Conservation (phyloP, 2,113 vertebrate genomes). For the Megalops atlanticus region DNA sequence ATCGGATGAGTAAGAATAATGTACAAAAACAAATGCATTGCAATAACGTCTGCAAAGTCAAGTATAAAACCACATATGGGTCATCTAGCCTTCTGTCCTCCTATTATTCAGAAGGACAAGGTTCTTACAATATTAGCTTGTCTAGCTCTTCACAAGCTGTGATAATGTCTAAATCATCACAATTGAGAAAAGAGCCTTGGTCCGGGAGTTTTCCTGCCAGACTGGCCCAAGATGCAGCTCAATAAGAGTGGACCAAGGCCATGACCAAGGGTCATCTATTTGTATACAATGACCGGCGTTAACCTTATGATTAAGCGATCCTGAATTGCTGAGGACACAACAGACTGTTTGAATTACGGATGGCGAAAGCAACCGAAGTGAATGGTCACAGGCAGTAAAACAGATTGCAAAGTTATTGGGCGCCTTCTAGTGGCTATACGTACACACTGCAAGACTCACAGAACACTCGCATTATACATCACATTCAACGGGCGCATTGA, state of each 20-base stretch:
- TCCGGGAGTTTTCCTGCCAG: background rate
- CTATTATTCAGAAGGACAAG: background rate
- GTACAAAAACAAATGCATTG: too few relatives aligned
- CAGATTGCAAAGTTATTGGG: background rate
- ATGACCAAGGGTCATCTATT: background rate
- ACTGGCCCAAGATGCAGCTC: background rate
- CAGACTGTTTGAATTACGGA: background rate
- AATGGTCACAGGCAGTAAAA: background rate
- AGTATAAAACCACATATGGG: too few relatives aligned
- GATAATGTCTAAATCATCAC: background rate
- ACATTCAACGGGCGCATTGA: background rate
- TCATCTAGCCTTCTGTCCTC: too few relatives aligned
- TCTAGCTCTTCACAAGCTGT: background rate
- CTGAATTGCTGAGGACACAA: background rate
- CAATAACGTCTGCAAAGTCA: too few relatives aligned
- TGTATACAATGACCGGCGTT: too few relatives aligned
- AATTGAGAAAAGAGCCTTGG: background rate
- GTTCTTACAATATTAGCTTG: background rate
- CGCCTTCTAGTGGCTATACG: slow-evolving; percentile 20
- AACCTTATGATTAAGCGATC: background rate
- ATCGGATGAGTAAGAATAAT: too few relatives aligned
- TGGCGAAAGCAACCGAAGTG: background rate
- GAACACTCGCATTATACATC: background rate
- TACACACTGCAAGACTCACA: background rate
- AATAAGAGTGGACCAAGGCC: background rate